A percentile compares a stretch with the other conserved stretches of the same genome.
phyloP scores from a whole-genome alignment of 1,140 invertebrate species.

The Bathynomus jamesi region DNA sequence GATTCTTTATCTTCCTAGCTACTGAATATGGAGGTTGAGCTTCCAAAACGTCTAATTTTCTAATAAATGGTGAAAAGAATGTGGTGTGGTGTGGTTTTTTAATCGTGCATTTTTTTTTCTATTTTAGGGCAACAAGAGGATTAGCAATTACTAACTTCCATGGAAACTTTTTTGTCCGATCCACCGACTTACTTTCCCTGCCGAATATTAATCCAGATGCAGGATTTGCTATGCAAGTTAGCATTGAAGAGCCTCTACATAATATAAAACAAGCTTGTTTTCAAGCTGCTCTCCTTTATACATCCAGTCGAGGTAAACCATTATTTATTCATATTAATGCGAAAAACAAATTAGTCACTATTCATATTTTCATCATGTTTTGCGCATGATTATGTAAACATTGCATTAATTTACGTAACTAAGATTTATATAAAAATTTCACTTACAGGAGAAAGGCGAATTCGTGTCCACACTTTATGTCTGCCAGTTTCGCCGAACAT shows the following conservation, averaged over 20 bases:
- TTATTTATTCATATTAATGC: too few relatives aligned
- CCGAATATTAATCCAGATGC: slow-evolving; percentile 98
- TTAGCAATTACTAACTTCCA: slow-evolving; percentile 95
- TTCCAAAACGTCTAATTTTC: too few relatives aligned
- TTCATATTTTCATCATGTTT: too few relatives aligned
- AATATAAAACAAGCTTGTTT: slow-evolving; percentile 87
- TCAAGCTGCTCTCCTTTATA: slow-evolving; percentile 95
- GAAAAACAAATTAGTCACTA: too few relatives aligned
- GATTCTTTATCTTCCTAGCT: too few relatives aligned
- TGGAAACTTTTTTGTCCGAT: slow-evolving; percentile 98
- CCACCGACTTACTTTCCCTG: slow-evolving; percentile 89
- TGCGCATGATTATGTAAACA: too few relatives aligned
- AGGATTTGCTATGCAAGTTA: slow-evolving; percentile 94
- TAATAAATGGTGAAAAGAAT: too few relatives aligned
- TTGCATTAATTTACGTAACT: too few relatives aligned
- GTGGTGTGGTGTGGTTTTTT: background rate
- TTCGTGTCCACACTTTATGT: slow-evolving; percentile 94
- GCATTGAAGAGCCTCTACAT: slow-evolving; percentile 82
- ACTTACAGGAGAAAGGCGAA: slow-evolving; percentile 75
- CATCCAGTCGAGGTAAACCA: slow-evolving; percentile 84
- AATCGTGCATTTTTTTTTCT: background rate
- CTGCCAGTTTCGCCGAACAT: slow-evolving; percentile 78
- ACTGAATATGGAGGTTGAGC: too few relatives aligned
- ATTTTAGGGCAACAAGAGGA: slow-evolving; percentile 51
- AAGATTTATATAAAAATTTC: too few relatives aligned